Conservation (phyloP, 2,797 vertebrate species). For the Tapirus indicus region DNA sequence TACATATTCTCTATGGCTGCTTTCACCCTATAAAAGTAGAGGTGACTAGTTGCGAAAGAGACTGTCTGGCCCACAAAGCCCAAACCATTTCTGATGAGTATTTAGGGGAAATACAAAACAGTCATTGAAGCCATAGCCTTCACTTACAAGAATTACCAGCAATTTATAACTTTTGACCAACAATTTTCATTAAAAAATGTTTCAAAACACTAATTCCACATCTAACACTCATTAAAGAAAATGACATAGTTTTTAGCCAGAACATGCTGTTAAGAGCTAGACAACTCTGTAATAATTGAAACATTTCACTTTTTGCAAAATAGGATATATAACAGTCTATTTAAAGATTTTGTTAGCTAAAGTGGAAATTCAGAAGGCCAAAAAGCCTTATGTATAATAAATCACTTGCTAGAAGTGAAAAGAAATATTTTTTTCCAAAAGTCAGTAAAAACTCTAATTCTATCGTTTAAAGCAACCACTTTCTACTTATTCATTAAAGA, state of each 20-base stretch:
- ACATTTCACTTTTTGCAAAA: constrained; percentile 68
- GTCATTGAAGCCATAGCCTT: not conserved
- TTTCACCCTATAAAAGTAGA: not conserved
- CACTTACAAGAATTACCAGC: constrained; percentile 43
- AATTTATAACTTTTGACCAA: constrained; percentile 54
- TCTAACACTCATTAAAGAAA: constrained; percentile 67
- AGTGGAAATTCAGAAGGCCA: constrained; percentile 50
- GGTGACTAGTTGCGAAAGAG: not conserved
- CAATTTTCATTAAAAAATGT: constrained; percentile 75
- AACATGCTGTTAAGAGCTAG: constrained; percentile 71
- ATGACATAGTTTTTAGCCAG: constrained; percentile 34
- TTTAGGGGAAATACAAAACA: constrained; percentile 12
- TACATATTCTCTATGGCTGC: not conserved
- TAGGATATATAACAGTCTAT: constrained; percentile 30
- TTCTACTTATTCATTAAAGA: constrained; percentile 36
- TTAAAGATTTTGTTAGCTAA: constrained; percentile 65
- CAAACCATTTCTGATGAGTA: not conserved
- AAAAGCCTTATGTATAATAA: constrained; percentile 56
- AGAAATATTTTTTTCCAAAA: constrained; percentile 44
- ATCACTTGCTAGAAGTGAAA: constrained; percentile 56
- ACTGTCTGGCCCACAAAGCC: not conserved
- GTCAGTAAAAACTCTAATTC: constrained; percentile 57
- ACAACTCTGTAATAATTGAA: constrained; percentile 71
- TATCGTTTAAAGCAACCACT: constrained; percentile 60
- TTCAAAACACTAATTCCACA: constrained; percentile 48